Evolutionary conservation across 2,888 invertebrate species (phyloP).

Genomic region (Hirtodrosophila alboralis): DNA sequence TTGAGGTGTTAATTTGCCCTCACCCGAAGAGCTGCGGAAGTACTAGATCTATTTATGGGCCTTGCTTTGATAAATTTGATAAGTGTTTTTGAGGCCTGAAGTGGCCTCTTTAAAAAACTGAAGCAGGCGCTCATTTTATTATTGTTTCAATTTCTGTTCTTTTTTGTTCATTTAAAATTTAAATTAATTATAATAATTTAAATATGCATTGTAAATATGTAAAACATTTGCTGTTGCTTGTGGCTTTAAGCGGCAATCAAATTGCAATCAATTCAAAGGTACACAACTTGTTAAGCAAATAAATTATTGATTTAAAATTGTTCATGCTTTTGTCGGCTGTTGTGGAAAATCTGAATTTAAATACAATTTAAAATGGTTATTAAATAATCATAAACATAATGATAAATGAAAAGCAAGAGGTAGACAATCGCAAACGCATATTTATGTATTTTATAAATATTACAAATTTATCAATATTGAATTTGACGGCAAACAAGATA

Average conservation of each 20-base stretch:
- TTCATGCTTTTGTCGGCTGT: conserved; percentile 2
- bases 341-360: conserved; percentile 44
- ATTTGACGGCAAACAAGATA: too few species aligned
- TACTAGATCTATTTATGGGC: conserved; percentile 42
- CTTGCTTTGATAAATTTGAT: conserved; percentile 18
- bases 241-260: conserved; percentile 33
- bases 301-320: conserved; percentile 62
- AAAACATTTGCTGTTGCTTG: background rate
- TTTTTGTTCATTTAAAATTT: conserved; percentile 28
- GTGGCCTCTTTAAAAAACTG: background rate
- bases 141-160: background rate
- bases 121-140: conserved; percentile 15
- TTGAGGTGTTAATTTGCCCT: conserved; percentile 52
- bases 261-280: conserved; percentile 37
- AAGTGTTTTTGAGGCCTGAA: too few species aligned
- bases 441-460: conserved; percentile 26
- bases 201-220: conserved; percentile 35
- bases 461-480: conserved; percentile 13
- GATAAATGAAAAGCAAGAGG: conserved; percentile 14
- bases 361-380: conserved; percentile 38
- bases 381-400: conserved; percentile 67
- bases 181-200: conserved; percentile 45
- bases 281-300: conserved; percentile 59
- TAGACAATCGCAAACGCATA: conserved; percentile 1
- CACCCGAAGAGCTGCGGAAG: conserved; percentile 36